A percentile compares a stretch with the other conserved stretches of the same genome.
Evolutionary conservation across 2,113 vertebrate genomes (phyloP).

Genomic region (Oenanthe melanoleuca): DNA sequence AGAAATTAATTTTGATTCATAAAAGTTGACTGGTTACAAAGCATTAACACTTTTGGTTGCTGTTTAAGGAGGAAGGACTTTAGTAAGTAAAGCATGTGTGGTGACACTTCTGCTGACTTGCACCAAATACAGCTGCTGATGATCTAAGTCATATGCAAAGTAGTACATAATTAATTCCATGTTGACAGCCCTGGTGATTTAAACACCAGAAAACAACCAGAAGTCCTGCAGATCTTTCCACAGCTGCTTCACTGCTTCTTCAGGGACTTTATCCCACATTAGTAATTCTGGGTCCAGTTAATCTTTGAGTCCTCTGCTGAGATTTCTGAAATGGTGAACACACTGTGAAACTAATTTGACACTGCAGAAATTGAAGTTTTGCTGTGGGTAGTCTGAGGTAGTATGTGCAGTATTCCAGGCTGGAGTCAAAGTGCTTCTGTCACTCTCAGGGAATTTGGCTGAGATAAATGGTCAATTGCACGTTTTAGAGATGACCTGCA

Average conservation of each 20-base stretch:
- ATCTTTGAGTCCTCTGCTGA: neutral
- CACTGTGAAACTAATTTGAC: neutral
- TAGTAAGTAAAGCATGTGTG: neutral
- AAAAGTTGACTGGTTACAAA: neutral
- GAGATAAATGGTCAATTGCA: neutral
- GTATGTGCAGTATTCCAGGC: neutral
- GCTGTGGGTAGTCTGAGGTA: neutral
- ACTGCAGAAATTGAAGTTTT: neutral
- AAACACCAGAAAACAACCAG: neutral
- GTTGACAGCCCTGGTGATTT: neutral
- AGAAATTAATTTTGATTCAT: neutral
- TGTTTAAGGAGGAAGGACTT: neutral
- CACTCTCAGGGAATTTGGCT: neutral
- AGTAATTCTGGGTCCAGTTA: neutral
- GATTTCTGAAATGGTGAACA: accelerated
- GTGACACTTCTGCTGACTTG: neutral
- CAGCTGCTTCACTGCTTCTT: neutral
- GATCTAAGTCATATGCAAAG: neutral
- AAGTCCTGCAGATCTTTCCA: neutral
- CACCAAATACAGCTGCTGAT: neutral
- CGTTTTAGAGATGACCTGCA: neutral
- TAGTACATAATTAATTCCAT: neutral
- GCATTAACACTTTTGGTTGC: neutral
- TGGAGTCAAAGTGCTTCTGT: neutral
- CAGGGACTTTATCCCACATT: neutral